Conservation (phyloP, 2,888 invertebrate genomes). For the Ditylenchus weischeri region DNA sequence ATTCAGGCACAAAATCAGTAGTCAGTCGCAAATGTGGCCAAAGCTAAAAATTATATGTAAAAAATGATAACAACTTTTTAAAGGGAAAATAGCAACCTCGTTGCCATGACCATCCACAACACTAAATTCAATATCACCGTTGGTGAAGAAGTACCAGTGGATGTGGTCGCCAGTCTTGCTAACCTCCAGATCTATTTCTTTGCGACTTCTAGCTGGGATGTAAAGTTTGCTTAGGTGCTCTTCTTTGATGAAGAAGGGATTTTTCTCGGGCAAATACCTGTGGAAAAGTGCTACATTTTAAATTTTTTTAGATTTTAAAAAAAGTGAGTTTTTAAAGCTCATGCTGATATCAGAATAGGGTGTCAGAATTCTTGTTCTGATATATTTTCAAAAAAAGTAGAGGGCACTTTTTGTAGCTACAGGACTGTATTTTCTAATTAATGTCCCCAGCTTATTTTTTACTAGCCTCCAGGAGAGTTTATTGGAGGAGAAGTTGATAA, state of each 20-base stretch:
- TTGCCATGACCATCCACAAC: slow-evolving; percentile 16
- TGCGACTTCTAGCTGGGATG: slow-evolving; percentile 43
- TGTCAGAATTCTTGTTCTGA: too few species aligned
- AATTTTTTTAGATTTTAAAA: background rate
- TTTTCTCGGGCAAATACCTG: slow-evolving; percentile 35
- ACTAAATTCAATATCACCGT: slow-evolving; percentile 36
- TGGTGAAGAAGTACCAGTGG: slow-evolving; percentile 37
- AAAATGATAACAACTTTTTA: background rate
- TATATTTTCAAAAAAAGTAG: too few species aligned
- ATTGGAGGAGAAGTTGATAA: too few species aligned
- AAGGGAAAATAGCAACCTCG: slow-evolving; percentile 15
- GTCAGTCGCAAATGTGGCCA: slow-evolving; percentile 48
- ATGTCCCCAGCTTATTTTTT: too few species aligned
- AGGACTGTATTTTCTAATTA: too few species aligned
- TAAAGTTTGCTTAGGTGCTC: slow-evolving; percentile 37
- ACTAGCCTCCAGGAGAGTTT: too few species aligned
- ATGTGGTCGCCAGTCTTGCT: slow-evolving; percentile 21
- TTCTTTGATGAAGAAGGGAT: slow-evolving; percentile 38
- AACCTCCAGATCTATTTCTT: slow-evolving; percentile 34
- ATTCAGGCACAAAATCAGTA: slow-evolving; percentile 54
- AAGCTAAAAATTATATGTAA: slow-evolving; percentile 23
- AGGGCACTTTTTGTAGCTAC: too few species aligned
- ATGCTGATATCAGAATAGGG: too few species aligned
- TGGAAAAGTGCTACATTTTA: slow-evolving; percentile 11
- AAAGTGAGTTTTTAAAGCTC: too few species aligned